A percentile compares a stretch with the other conserved stretches of the same genome.
Evolutionary conservation across 2,113 vertebrate species (phyloP).

Genomic region (Marmota monax): DNA sequence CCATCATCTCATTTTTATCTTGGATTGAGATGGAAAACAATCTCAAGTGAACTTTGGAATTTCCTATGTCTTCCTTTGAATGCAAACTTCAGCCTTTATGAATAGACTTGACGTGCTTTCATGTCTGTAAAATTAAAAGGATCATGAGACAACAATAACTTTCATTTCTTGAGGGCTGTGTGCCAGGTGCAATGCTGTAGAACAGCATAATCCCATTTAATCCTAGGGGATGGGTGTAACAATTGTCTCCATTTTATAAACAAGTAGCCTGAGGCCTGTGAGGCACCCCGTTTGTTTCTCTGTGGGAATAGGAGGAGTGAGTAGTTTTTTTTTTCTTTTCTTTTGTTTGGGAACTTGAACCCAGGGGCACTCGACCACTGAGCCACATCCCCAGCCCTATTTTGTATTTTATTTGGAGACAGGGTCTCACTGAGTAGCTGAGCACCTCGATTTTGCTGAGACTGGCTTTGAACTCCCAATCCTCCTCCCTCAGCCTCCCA

Average conservation of each 20-base stretch:
- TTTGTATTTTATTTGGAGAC: too few species aligned
- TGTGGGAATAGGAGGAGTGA: neutral
- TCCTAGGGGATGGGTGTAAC: fast-evolving
- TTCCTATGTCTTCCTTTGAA: slow-evolving; percentile 33
- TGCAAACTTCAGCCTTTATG: slow-evolving; percentile 38
- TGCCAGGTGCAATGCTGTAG: fast-evolving
- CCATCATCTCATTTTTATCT: neutral
- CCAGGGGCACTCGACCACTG: too few species aligned
- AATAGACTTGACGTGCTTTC: neutral
- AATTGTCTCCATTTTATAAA: neutral
- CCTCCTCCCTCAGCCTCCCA: too few species aligned
- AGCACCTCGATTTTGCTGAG: too few species aligned
- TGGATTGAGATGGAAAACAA: neutral
- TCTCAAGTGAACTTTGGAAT: neutral
- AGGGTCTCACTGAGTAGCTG: too few species aligned
- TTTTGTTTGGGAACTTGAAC: too few species aligned
- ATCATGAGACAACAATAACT: neutral
- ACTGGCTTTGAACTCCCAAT: too few species aligned
- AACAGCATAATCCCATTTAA: neutral
- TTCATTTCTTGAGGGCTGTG: neutral
- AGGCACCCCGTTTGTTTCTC: neutral
- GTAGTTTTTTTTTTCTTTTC: too few species aligned
- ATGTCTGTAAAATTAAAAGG: neutral
- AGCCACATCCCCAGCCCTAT: too few species aligned
- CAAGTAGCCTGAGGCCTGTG: neutral